Evolutionary conservation across 2,113 vertebrate species (phyloP), one percentile per base, ranked within the genome.

Genomic region (Cottus gobio): DNA sequence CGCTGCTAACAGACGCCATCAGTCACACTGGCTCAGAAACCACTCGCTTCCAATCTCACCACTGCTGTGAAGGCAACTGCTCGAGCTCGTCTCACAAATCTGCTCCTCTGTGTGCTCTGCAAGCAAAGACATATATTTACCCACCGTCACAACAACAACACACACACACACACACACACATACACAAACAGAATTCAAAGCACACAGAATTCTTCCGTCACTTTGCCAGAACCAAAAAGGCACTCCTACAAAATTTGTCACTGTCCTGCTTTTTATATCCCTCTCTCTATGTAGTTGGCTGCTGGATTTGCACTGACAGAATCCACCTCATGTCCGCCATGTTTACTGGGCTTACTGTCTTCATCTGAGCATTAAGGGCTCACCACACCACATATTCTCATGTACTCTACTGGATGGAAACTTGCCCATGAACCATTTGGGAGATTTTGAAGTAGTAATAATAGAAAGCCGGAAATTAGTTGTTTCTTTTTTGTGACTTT

Each of bases 11-110:
- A 93, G 92, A 91, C 89, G 80, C 88, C 89, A 92, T 92, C 90
- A 90, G 84, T 91, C 93, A 90, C 88, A 90, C 77, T 72, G 86
- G 84, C 89, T 93, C 91, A 88, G 86, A 92, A 91, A 85, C 42
- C 90, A 62, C 88, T 91, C 61, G 80, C 86, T 83, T 87, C 87
- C 89, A 91, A 91, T 92, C 91, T 90, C 91, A 89, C 88, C 88
- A 90, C 87, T 89, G 90, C 91, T 91, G 92, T 89, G 92, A 93
- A 91, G 84, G 90, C 89, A 91, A 93, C 92, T 93, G 93, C 89
- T 92, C 78, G 12, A 83, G 89, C 88, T 86, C 84, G 87, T 90
- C 92, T 93, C 90, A 71, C 87, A 93, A 93, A 93, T 93, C 91
- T 91, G 89, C 89, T 91, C 71, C 88, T 87, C 90, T 70, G 62